Evolutionary conservation across 53 echinoderm and acorn worm species (phyloP), one percentile per base, ranked within the genome.

Genomic region (Apostichopus leukothele): DNA sequence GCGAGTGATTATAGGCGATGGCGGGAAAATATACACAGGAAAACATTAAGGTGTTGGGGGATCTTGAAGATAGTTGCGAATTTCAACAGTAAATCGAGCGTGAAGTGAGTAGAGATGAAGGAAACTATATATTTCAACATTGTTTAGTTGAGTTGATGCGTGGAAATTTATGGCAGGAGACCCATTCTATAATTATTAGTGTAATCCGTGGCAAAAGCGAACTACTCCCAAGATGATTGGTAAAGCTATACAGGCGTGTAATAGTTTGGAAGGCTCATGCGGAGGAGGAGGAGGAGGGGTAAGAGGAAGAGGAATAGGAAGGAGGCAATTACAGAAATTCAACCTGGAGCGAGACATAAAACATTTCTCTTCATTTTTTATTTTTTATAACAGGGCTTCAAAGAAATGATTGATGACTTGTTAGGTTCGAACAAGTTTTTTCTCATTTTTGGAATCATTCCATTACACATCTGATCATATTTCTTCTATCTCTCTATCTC

Each of bases 1-100:
- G 59, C 81, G 81, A 81, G 81, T 81, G 81, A 52, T 81, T 55
- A 81, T 81, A 81, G 81, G 21, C 81, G 81, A 81, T 81, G 81
- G 81, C 81, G 81, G 81, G 81, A 81, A 81, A 81, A 81, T 81
- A 81, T 81, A 81, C 81, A 54, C 81, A 59, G 60, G 81, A 81
- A 81, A 81, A 81, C 81, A 81, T 81, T 81, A 81, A 81, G 81
- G 81, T 81, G 81, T 81, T 81, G 25, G 39, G 81, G 54, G 9
- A 26, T 50, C 50, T 55, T 23, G 81, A 81, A 59, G 59, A 59
- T 55, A 55, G 81, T 57, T 16, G 19, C n/a, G 55, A 57, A 81
- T 60, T 81, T 81, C 81, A 54, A 59, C 60, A 55, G 81, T 81
- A 81, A 81, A 81, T 81, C 81, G 81, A 81, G 81, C 55, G 81